phyloP scores from a whole-genome alignment of 2,113 vertebrate genomes.

The Vidua chalybeata region DNA sequence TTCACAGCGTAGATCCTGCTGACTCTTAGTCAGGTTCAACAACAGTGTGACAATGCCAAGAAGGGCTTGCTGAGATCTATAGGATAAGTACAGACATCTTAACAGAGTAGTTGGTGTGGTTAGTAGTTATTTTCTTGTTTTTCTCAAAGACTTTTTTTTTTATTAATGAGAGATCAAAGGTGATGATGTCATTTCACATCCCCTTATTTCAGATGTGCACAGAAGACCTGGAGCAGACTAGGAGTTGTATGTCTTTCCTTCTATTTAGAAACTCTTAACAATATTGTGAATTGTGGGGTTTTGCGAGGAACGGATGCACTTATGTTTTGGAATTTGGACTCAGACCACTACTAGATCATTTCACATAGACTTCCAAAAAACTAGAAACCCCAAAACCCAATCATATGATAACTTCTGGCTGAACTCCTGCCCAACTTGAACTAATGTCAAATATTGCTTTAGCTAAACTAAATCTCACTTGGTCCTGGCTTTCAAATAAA shows the following conservation, averaged over 20 bases:
- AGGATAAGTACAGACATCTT: neutral
- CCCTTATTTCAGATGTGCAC: neutral
- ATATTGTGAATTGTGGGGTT: neutral
- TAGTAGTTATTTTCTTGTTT: neutral
- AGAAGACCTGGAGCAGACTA: neutral
- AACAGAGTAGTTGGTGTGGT: neutral
- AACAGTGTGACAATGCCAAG: neutral
- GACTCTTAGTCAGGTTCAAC: neutral
- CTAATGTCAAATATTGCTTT: slow-evolving; percentile 33
- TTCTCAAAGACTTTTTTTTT: neutral
- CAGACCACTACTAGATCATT: slow-evolving; percentile 1
- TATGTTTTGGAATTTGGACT: neutral
- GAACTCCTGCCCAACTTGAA: slow-evolving; percentile 50
- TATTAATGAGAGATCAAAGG: neutral
- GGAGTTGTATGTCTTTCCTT: neutral
- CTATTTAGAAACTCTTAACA: neutral
- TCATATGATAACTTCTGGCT: slow-evolving; percentile 70
- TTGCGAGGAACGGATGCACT: neutral
- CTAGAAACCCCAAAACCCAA: slow-evolving; percentile 55
- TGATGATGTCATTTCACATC: neutral
- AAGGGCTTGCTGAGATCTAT: neutral
- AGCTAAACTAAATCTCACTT: slow-evolving; percentile 6
- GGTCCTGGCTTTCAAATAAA: slow-evolving; percentile 36
- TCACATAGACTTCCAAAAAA: slow-evolving; percentile 7
- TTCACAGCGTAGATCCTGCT: neutral